Evolutionary conservation across 2,113 vertebrate genomes (phyloP), one percentile per base, ranked within the genome.

Genomic region (Spea multiplicata): DNA sequence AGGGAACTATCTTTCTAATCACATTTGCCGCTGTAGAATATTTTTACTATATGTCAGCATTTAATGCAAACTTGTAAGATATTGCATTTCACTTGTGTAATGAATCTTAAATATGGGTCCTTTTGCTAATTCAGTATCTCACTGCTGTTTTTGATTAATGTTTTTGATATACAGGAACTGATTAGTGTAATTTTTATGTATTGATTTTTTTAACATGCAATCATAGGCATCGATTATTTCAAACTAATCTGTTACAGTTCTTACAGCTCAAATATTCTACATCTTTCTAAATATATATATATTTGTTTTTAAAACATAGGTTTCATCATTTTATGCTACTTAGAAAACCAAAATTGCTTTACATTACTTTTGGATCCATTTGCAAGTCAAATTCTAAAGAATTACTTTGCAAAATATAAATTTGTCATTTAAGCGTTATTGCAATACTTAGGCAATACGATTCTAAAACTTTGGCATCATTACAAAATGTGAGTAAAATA

Each of bases 111-210:
- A 85, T 80, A 30, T 85, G 44, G 83, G 0, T 12, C 12, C 69
- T 84, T 16, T 78, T 76, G 0, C 30, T 73, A 66, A 72, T 81
- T n/a, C 45, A 81, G 65, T 71, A 76, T 84, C 5, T 4, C 30
- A 76, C 30, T 74, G 71, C 76, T 52, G 50, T 82, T 86, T 30
- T 17, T 78, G 72, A 85, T 84, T 82, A 87, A 83, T 73, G 0
- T 77, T 44, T 71, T 72, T 78, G 48, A 83, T 78, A 74, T 6
- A 64, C 0, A 6, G 72, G 0, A 1, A 3, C 83, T 85, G 30
- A 61, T 87, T 83, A 84, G 71, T 53, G n/a, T 81, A 83, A 80
- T 78, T 7, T 86, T 83, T 82, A 6, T 74, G 83, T 85, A 66
- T 13, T 70, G 55, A 74, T 87, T 76, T 81, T 81, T n/a, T 57